These are phyloP conservation scores for Lacerta viridis DNA, from an alignment of 2,797 vertebrate species.

Conservation along the genomic window DNA sequence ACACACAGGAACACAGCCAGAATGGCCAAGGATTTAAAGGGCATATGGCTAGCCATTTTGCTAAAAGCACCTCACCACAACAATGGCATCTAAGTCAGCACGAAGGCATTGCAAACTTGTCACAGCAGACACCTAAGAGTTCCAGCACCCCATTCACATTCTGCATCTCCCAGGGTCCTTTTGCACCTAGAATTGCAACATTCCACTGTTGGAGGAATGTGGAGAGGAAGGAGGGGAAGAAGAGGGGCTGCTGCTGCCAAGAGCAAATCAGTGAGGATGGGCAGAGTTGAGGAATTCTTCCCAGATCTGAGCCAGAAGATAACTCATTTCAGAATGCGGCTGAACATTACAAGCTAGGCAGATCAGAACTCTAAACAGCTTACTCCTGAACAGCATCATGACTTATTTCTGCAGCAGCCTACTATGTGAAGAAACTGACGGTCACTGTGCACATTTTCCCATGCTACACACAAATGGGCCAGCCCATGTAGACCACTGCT, in stretches of 20 bases:
- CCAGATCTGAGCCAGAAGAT: background rate
- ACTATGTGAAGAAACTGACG: background rate
- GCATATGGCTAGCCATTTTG: too few species aligned
- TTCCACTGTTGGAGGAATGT: background rate
- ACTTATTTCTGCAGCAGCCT: background rate
- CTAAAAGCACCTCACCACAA: too few species aligned
- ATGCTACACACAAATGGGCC: background rate
- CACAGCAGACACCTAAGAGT: background rate
- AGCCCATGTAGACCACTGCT: background rate
- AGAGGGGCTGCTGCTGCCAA: too few species aligned
- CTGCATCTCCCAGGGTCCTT: background rate
- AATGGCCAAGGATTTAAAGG: too few species aligned
- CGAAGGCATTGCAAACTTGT: too few species aligned
- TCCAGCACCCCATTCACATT: background rate
- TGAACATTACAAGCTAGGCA: background rate
- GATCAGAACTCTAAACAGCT: background rate
- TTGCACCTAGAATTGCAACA: background rate
- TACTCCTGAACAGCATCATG: background rate
- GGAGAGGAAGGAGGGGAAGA: too few species aligned
- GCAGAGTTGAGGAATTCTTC: background rate
- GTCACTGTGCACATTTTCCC: too few species aligned
- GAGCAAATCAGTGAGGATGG: background rate
- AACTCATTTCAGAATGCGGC: background rate
- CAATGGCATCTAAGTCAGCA: too few species aligned
- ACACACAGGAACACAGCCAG: too few species aligned